These are phyloP conservation scores for Drosophila macrospina DNA, from an alignment of 2,888 invertebrate genomes.

Conservation along the genomic window DNA sequence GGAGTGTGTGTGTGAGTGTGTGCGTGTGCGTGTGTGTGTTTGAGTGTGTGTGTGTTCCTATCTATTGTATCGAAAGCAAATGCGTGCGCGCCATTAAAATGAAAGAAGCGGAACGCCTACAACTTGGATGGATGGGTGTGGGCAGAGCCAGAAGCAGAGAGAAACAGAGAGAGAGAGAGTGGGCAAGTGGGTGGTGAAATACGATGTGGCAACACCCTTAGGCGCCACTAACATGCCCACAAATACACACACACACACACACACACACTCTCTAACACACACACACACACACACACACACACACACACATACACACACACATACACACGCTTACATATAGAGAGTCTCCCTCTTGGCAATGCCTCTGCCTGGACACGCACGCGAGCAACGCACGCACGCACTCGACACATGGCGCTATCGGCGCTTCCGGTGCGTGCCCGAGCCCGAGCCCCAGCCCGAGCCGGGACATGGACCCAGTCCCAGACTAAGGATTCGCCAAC, in stretches of 20 bases:
- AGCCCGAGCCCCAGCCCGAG: conserved; percentile 11
- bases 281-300: conserved; percentile 14
- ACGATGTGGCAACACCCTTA: conserved; percentile 82
- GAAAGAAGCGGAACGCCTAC: conserved; percentile 79
- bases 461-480: conserved; percentile 5
- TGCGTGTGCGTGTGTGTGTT: conserved; percentile 13
- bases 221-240: conserved; percentile 61
- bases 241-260: conserved; percentile 36
- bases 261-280: conserved; percentile 20
- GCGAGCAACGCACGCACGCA: conserved; percentile 63
- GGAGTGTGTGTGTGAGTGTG: neutral
- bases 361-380: conserved; percentile 63
- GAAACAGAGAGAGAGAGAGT: neutral
- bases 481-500: conserved; percentile 31
- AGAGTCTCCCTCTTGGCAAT: conserved; percentile 26
- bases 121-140: conserved; percentile 46
- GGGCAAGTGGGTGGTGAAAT: conserved; percentile 68
- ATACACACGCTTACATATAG: conserved; percentile 15
- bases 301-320: conserved; percentile 20
- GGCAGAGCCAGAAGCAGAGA: conserved; percentile 11
- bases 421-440: conserved; percentile 80
- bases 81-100: conserved; percentile 79
- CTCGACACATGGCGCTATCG: conserved; percentile 81
- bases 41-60: conserved; percentile 39
- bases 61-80: conserved; percentile 76